Evolutionary conservation across 2,888 invertebrate genomes (phyloP).

Genomic region (Ophraella communa): DNA sequence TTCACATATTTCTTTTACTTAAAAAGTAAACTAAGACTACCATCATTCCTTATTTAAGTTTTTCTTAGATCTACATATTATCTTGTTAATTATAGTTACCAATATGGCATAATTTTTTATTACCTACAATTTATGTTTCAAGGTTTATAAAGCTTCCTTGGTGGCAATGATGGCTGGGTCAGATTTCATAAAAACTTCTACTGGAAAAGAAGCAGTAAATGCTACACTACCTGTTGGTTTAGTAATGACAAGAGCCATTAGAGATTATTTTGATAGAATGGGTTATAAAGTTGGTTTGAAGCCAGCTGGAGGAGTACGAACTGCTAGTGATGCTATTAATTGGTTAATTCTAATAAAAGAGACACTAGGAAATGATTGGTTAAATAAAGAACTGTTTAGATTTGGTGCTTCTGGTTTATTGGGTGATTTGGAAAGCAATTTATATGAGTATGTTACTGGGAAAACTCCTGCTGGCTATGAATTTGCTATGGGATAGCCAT

Average conservation of each 20-base stretch:
- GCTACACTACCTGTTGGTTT: constrained; percentile 90
- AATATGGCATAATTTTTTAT: too few species aligned
- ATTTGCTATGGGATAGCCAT: constrained; percentile 53
- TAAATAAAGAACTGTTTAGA: constrained; percentile 80
- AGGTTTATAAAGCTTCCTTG: constrained; percentile 87
- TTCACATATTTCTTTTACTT: too few species aligned
- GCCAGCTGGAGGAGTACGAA: constrained; percentile 95
- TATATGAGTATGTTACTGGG: constrained; percentile 59
- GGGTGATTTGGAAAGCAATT: constrained; percentile 72
- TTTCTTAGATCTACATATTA: too few species aligned
- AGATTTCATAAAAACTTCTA: constrained; percentile 98
- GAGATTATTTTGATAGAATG: constrained; percentile 74
- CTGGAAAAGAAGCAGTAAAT: constrained; percentile 94
- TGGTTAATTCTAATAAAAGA: constrained; percentile 87
- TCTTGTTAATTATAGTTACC: too few species aligned
- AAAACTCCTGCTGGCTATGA: constrained; percentile 49
- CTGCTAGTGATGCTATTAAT: constrained; percentile 80
- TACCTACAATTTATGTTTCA: too few species aligned
- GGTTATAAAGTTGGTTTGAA: constrained; percentile 90
- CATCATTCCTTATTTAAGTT: too few species aligned
- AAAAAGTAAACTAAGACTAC: too few species aligned
- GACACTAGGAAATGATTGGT: constrained; percentile 87
- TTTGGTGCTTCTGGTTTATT: constrained; percentile 95
- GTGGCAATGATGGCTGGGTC: constrained; percentile 95
- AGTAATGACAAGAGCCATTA: constrained; percentile 93